Base-by-base conservation (phyloP, 2,797 vertebrate genomes). In the Coendou prehensilis region DNA sequence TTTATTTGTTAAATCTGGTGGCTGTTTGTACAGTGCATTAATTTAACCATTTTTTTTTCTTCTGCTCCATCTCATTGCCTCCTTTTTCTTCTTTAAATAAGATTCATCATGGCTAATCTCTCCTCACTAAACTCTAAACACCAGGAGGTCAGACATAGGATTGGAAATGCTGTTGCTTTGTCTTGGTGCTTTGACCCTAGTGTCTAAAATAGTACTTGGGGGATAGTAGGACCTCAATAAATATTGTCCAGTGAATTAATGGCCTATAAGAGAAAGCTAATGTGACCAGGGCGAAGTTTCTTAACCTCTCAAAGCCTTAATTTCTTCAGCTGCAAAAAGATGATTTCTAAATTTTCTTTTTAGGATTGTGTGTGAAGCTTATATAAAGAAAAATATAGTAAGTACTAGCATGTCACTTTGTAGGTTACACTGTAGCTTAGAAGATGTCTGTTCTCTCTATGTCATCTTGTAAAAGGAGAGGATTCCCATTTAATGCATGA, bases 321-420 rank as follows among this genome's bases (percentile, higher is more conserved):
- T 87, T 91, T 75, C 14, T 92, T 92, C 28, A 50, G 9, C 37
- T 89, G 37, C 63, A 37, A 67, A 93, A 86, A 95, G 28, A 61
- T 56, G 11, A 57, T 37, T 82, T 94, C 95, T 30, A 37, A 33
- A 67, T 54, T 4, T 37, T 22, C 56, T 81, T 57, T 73, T 80
- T 69, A 83, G 63, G 37, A 84, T 47, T 75, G 9, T 41, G 0
- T 75, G 20, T 91, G n/a, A 80, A 47, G 52, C 37, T 56, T 73
- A 61, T 64, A 30, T 10, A 84, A 67, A 23, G 18, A 26, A 85
- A 79, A 47, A 54, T n/a, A 33, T 30, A 6, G 52, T 89, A n/a
- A 87, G 13, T 59, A 14, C 50, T 45, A 84, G 8, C 37, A 13
- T 81, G 71, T 91, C 79, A 28, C 45, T 63, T 89, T 73, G 6